A percentile compares a stretch with the other conserved stretches of the same genome.
Conservation (phyloP, 2,797 vertebrate genomes). For the Holocentrus rufus region DNA sequence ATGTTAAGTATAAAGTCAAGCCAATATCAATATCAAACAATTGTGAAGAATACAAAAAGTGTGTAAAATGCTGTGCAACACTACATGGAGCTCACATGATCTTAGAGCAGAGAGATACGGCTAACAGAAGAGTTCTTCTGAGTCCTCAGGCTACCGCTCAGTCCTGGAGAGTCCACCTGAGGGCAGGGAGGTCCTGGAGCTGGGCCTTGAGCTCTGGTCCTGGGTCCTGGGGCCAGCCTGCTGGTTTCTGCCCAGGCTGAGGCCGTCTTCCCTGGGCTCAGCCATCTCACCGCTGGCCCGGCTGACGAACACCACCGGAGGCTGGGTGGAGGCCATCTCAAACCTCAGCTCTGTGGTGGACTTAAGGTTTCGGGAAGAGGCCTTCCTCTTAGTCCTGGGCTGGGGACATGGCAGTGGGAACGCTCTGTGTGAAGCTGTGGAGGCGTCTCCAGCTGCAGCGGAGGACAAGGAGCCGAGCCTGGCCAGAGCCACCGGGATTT, state of each 20-base stretch:
- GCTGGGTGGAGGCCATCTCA: conserved; percentile 77
- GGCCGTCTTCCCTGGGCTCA: conserved; percentile 21
- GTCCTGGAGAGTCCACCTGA: conserved; percentile 39
- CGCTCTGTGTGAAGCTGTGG: conserved; percentile 3
- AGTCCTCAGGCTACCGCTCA: conserved; percentile 30
- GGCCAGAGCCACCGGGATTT: conserved; percentile 90
- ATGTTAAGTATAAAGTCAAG: conserved; percentile 42
- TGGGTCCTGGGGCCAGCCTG: conserved; percentile 68
- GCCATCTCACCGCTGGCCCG: conserved; percentile 80
- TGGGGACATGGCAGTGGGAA: conserved; percentile 65
- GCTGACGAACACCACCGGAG: conserved; percentile 85
- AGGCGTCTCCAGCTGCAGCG: neutral
- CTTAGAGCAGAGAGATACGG: conserved; percentile 12
- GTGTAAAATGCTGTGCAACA: conserved; percentile 41
- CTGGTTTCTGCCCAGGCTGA: conserved; percentile 65
- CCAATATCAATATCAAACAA: conserved; percentile 39
- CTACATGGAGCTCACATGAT: conserved; percentile 39
- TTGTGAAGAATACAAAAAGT: conserved; percentile 44
- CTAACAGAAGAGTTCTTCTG: neutral
- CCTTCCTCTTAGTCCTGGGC: conserved; percentile 79
- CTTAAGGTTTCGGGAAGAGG: conserved; percentile 36
- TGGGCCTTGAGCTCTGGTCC: conserved; percentile 47
- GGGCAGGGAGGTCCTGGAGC: conserved; percentile 33
- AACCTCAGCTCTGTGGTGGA: conserved; percentile 65
- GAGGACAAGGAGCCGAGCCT: conserved; percentile 84